Conservation (phyloP, 2,888 invertebrate genomes). For the Acanthosoma haemorrhoidale region DNA sequence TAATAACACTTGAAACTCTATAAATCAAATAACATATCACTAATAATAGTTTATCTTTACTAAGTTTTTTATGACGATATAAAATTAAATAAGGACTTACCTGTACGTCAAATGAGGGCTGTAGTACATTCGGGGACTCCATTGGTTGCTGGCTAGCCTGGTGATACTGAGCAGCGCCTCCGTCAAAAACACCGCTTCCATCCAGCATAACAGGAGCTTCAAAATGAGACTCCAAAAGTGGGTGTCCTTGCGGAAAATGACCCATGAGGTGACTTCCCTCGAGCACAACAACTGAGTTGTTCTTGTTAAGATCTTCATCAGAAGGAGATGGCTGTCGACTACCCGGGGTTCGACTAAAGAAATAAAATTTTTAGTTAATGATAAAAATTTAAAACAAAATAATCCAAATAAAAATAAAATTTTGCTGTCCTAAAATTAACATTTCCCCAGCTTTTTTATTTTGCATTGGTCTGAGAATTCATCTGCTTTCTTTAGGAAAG, state of each 20-base stretch:
- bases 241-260: constrained; percentile 43
- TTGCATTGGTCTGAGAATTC: no score
- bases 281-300: constrained; percentile 44
- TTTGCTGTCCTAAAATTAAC: no score
- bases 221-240: constrained; percentile 42
- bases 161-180: constrained; percentile 36
- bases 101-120: constrained; percentile 75
- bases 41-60: no score
- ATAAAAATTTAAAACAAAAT: neutral
- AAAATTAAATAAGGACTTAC: no score
- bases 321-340: constrained; percentile 89
- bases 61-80: no score
- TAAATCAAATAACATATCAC: no score
- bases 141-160: constrained; percentile 42
- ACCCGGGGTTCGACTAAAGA: constrained; percentile 72
- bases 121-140: constrained; percentile 44
- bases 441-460: no score
- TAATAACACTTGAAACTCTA: no score
- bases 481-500: no score
- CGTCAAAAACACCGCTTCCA: constrained; percentile 35
- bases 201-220: constrained; percentile 43
- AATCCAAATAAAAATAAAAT: neutral
- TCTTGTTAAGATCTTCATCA: constrained; percentile 69
- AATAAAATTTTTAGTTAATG: neutral
- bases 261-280: constrained; percentile 45